Base-by-base conservation (phyloP, 2,113 vertebrate genomes). In the Paralichthys olivaceus region DNA sequence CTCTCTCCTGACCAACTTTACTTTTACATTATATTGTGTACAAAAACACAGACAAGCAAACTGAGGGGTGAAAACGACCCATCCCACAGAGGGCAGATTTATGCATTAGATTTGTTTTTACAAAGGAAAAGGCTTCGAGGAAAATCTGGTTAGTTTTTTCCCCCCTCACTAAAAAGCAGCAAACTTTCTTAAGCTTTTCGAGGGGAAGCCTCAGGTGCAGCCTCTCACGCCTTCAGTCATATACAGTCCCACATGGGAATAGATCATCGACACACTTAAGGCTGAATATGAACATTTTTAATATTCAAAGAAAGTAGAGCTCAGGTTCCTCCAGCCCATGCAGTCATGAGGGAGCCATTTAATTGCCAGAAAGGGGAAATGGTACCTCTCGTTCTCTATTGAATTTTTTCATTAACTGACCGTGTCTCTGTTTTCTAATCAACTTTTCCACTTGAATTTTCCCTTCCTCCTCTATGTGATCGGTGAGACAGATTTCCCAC, bases 391-490 rank as follows among this genome's bases (percentile, higher is more conserved):
- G 0, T 20, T 25, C 51, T 25, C 15, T 14, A 34, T 9, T 20
- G 20, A 53, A 45, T 45, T 23, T 34, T 28, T 34, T 55, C 32
- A 60, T 72, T 53, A 56, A 55, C 5, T 28, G 4, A 26, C 15
- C 0, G 1, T 55, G 17, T n/a, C 26, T 49, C 32, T 69, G 14
- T 5, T 65, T 54, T 37, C 13, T 61, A 55, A 76, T 71, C 22
- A 5, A 34, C 15, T 28, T 32, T 61, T 61, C n/a, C 34, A 61
- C 22, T 51, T 60, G 28, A 66, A 71, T 59, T 28, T 65, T 25
- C 11, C 6, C 58, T 2, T 22, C 25, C 45, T 26, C 28, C 37
- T 17, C 20, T 25, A 4, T 60, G 25, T 2, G 17, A 22, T 26
- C 1, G 28, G 19, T 47, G 51, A 69, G 43, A 29, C 57, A 20